These are phyloP conservation scores for Eupithecia pulchellata DNA, from an alignment of 2,888 invertebrate genomes.

Conservation along the genomic window DNA sequence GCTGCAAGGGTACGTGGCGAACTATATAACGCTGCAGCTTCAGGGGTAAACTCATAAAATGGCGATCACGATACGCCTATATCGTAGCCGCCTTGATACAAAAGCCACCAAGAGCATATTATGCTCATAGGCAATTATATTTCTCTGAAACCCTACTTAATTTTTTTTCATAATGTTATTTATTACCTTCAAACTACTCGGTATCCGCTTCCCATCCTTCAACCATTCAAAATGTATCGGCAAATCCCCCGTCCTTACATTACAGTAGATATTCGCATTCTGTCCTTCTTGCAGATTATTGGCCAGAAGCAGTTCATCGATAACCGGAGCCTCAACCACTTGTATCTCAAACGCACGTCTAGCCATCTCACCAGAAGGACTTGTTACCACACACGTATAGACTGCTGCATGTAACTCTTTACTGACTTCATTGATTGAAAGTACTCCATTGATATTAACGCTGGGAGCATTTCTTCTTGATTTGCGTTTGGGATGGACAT, in stretches of 20 bases:
- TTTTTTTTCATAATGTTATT: no score
- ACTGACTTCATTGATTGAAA: constrained; percentile 86
- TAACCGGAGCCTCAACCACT: constrained; percentile 90
- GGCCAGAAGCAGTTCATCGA: constrained; percentile 93
- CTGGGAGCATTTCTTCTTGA: constrained; percentile 64
- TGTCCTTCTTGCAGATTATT: constrained; percentile 93
- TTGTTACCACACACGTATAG: constrained; percentile 92
- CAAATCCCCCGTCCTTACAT: constrained; percentile 89
- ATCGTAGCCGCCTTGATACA: no score
- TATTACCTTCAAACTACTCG: constrained; percentile 86
- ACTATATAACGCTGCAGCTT: no score
- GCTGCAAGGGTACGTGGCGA: no score
- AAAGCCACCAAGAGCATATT: no score
- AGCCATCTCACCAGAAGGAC: constrained; percentile 87
- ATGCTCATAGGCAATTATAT: no score
- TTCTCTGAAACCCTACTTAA: no score
- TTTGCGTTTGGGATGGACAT: constrained; percentile 56
- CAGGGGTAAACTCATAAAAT: no score
- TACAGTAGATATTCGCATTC: constrained; percentile 93
- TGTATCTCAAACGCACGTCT: constrained; percentile 87
- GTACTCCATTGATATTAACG: constrained; percentile 82
- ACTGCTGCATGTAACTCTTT: constrained; percentile 89
- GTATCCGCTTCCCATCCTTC: constrained; percentile 87
- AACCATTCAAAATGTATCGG: constrained; percentile 90
- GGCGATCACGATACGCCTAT: no score